phyloP scores from a whole-genome alignment of 2,888 invertebrate species.

The Gastracanthus pulcherrimus region DNA sequence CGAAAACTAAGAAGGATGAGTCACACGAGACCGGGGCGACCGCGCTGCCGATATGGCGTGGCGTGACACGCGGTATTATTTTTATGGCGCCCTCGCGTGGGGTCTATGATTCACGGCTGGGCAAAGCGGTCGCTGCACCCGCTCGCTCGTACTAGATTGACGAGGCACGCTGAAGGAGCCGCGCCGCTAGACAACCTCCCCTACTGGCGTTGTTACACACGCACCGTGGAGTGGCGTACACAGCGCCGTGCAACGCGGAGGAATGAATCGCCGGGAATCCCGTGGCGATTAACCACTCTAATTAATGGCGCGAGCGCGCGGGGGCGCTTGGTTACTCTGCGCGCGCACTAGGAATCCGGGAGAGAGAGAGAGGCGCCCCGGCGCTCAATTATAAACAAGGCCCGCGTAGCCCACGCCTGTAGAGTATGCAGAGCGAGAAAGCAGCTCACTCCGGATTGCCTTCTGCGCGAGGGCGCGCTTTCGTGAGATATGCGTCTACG shows the following conservation, averaged over 20 bases:
- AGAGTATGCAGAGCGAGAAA: background rate
- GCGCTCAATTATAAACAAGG: slow-evolving; percentile 32
- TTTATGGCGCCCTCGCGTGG: slow-evolving; percentile 46
- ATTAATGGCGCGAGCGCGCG: slow-evolving; percentile 39
- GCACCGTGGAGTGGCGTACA: background rate
- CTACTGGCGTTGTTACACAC: no score
- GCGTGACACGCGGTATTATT: slow-evolving; percentile 36
- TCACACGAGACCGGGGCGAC: background rate
- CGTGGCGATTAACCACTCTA: slow-evolving; percentile 38
- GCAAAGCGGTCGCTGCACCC: background rate
- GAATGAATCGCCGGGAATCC: slow-evolving; percentile 45
- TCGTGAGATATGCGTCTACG: background rate
- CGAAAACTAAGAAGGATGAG: no score
- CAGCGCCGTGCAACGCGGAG: background rate
- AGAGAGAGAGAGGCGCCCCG: background rate
- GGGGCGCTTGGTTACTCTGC: no score
- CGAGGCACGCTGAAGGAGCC: background rate
- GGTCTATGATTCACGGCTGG: slow-evolving; percentile 47
- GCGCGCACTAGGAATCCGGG: no score
- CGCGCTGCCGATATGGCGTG: slow-evolving; percentile 17
- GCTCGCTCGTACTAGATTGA: slow-evolving; percentile 13
- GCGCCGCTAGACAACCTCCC: background rate
- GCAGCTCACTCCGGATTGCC: background rate
- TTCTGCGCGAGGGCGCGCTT: background rate
- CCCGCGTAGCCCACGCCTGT: no score